Base-by-base conservation (phyloP, 2,888 invertebrate genomes). In the Drosophila rubida region DNA sequence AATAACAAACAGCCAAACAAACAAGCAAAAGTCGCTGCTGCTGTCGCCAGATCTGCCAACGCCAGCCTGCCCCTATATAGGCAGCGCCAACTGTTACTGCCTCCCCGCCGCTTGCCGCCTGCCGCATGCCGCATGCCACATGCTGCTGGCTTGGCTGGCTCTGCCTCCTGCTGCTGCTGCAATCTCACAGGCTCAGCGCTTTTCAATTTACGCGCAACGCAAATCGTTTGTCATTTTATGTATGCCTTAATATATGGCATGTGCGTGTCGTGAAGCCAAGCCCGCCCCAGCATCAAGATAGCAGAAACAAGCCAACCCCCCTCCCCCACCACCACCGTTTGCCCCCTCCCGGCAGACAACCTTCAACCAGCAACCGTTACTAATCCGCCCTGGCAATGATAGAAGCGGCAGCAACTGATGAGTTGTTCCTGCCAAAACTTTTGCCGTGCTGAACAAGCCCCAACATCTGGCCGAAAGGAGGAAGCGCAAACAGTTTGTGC, bases 181-280 rank as follows among this genome's bases (percentile, higher is more conserved):
- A 75, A 75, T 84, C 69, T 74, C 66, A 71, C 83, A 78, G 81
- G 78, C 80, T 86, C 80, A 78, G 80, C 80, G 86, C 80, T 86
- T 86, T 86, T 83, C 82, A 83, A 83, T 83, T 86, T 86, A 74
- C 84, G 86, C 83, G 75, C 69, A 64, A 53, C 73, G 73, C 81
- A 84, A 86, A 87, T 86, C 84, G 87, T 85, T 85, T 85, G 87
- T 85, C 84, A 85, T 85, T 87, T 84, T 78, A 79, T 81, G 82
- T 76, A 60, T 77, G 82, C 65, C 85, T 68, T 82, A 81, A 82
- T 82, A 82, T 85, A 81, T 84, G 84, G 81, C 79, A 74, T 84
- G 81, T 81, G 81, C 84, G 81, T 81, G 81, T 74, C 71, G 60
- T 35, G 64, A 53, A 55, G 53, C 66, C 73, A 73, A 59, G 27